Conservation (phyloP, 2,888 invertebrate species). For the Cephus nigrinus region DNA sequence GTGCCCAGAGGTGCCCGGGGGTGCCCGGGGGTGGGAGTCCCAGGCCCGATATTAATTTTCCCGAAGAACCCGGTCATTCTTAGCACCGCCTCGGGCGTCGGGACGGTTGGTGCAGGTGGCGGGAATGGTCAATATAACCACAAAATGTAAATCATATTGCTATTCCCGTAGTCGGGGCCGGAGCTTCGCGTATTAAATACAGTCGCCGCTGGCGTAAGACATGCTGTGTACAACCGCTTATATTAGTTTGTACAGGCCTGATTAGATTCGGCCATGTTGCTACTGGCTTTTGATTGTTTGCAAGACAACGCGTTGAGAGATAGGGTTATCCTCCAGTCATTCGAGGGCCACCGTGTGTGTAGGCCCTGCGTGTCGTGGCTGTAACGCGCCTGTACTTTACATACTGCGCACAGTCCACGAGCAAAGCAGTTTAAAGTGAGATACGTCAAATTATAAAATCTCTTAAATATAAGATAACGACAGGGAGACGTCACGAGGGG, state of each 20-base stretch:
- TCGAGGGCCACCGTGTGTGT: slow-evolving; percentile 65
- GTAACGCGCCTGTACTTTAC: background rate
- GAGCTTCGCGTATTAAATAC: slow-evolving; percentile 28
- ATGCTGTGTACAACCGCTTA: slow-evolving; percentile 17
- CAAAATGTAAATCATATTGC: slow-evolving; percentile 66
- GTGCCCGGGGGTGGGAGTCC: slow-evolving; percentile 7
- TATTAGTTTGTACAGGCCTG: slow-evolving; percentile 45
- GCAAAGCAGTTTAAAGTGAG: background rate
- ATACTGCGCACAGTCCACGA: background rate
- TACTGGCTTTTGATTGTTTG: slow-evolving; percentile 23
- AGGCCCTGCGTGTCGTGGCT: background rate
- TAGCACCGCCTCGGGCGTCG: slow-evolving; percentile 32
- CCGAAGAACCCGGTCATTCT: slow-evolving; percentile 54
- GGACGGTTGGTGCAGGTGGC: slow-evolving; percentile 61
- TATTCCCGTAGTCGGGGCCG: slow-evolving; percentile 31
- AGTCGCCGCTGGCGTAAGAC: slow-evolving; percentile 21
- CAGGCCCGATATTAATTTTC: slow-evolving; percentile 52
- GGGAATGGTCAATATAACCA: slow-evolving; percentile 65
- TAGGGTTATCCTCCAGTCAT: background rate
- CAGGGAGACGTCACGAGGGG: background rate
- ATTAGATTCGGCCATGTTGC: slow-evolving; percentile 36
- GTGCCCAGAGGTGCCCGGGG: background rate
- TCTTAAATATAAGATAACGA: background rate
- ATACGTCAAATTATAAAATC: background rate
- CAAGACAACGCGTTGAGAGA: slow-evolving; percentile 4